Evolutionary conservation across 2,888 invertebrate genomes (phyloP).

Genomic region (Machimus rusticus): DNA sequence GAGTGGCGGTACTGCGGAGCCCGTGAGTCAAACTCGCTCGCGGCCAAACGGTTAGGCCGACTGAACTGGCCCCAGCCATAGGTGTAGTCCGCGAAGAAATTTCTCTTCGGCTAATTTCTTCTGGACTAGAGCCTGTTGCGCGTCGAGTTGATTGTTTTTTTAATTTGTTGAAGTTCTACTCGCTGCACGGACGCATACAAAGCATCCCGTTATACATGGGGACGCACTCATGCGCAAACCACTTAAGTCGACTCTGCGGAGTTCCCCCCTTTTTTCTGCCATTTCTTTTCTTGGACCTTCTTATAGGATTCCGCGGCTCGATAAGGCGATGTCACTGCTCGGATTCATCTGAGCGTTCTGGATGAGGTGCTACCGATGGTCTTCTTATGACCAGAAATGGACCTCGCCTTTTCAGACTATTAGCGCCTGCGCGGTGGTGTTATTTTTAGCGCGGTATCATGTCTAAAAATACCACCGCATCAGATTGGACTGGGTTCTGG

Average conservation of each 20-base stretch:
- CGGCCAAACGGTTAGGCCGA: neutral
- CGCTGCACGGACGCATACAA: slow-evolving; percentile 3
- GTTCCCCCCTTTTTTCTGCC: neutral
- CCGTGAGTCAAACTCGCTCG: neutral
- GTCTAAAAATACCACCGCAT: slow-evolving; percentile 10
- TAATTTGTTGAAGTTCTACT: neutral
- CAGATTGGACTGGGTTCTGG: neutral
- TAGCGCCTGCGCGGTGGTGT: neutral
- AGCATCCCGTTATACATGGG: slow-evolving; percentile 20
- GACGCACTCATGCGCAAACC: slow-evolving; percentile 9
- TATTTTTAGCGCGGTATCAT: slow-evolving; percentile 24
- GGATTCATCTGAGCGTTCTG: neutral
- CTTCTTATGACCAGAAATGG: slow-evolving; percentile 12
- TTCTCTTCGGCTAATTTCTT: neutral
- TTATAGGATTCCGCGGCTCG: neutral
- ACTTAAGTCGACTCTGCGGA: neutral
- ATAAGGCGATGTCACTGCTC: neutral
- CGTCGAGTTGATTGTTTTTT: neutral
- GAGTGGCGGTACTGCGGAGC: neutral
- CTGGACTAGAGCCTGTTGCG: neutral
- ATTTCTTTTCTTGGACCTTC: neutral
- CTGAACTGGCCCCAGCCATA: neutral
- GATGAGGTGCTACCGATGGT: neutral
- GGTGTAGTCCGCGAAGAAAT: neutral
- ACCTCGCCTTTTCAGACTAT: neutral